Evolutionary conservation across 2,113 vertebrate genomes (phyloP).

Genomic region (Podilymbus podiceps): DNA sequence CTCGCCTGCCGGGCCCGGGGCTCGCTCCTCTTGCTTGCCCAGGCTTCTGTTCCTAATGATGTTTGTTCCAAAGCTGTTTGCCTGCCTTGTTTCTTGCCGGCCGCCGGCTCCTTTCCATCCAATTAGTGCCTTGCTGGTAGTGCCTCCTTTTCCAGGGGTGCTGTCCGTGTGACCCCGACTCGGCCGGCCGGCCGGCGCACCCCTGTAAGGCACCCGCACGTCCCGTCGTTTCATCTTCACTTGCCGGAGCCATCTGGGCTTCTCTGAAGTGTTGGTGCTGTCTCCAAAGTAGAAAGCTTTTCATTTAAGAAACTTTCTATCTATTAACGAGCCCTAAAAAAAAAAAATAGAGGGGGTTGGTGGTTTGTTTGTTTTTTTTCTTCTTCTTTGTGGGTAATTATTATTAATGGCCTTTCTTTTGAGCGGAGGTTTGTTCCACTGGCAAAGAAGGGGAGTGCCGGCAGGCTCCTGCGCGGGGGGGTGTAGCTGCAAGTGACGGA

Average conservation of each 20-base stretch:
- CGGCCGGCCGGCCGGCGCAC: background rate
- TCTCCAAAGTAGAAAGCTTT: conserved; percentile 61
- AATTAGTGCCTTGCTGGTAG: conserved; percentile 55
- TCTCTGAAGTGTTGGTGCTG: conserved; percentile 38
- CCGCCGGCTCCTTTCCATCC: conserved; percentile 8
- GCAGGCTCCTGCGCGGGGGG: background rate
- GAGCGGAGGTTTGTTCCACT: background rate
- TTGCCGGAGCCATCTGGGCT: background rate
- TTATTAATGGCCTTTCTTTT: conserved; percentile 43
- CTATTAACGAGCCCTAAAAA: no score
- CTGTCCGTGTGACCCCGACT: conserved; percentile 1
- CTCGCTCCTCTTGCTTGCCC: background rate
- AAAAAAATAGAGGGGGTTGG: no score
- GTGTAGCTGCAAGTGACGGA: background rate
- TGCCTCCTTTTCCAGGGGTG: background rate
- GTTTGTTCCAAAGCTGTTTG: conserved; percentile 25
- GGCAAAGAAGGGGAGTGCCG: background rate
- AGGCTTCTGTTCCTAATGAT: background rate
- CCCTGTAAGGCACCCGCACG: conserved; percentile 9
- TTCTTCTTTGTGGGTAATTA: conserved; percentile 31
- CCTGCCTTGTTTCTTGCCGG: background rate
- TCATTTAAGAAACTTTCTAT: no score
- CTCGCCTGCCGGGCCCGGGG: background rate
- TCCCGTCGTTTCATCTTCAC: conserved; percentile 26
- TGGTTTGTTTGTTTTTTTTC: no score